Base-by-base conservation (phyloP, 2,888 invertebrate genomes). In the Xestia ashworthii region DNA sequence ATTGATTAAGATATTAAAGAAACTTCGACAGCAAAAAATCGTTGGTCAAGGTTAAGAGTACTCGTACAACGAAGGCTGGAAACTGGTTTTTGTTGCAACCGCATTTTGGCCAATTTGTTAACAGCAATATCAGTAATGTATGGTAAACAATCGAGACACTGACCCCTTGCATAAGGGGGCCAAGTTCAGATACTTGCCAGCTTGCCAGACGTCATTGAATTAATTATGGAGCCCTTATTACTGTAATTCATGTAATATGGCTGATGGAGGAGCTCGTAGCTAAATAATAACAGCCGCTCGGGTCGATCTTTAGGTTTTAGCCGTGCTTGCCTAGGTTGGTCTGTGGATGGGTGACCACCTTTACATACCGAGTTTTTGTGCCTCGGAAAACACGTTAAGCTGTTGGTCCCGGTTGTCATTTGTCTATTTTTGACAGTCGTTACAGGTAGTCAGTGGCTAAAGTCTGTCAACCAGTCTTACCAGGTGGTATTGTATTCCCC, bases 21-120 rank as follows among this genome's bases (percentile, higher is more conserved):
- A 76, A 77, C 55, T n/a, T 68, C 0, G 1, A 14, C n/a, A 48
- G 44, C 46, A 25, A 53, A 55, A 50, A 76, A 41, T 44, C 32
- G 1, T 22, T 50, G 38, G 11, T 32, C 48, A 76, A 60, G 58
- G 77, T n/a, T 8, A 50, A 32, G n/a, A 32, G 3, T n/a, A n/a
- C 19, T n/a, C 14, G 25, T 32, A 58, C 14, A 50, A 22, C 14
- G 69, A 69, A 60, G 19, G 50, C 22, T 50, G 19, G 32, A 69
- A 60, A 62, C 60, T 78, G 1, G 69, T 70, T 69, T 76, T n/a
- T 53, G 14, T 2, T 44, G 16, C 32, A 50, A 68, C 32, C n/a
- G 32, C 48, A 58, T 50, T 60, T 6, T 22, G 41, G 16, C 14
- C n/a, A 32, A 50, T 50, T 60, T 32, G 48, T 32, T 68, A 50